Evolutionary conservation across 2,888 invertebrate species (phyloP).

Genomic region (Coenonympha glycerion): DNA sequence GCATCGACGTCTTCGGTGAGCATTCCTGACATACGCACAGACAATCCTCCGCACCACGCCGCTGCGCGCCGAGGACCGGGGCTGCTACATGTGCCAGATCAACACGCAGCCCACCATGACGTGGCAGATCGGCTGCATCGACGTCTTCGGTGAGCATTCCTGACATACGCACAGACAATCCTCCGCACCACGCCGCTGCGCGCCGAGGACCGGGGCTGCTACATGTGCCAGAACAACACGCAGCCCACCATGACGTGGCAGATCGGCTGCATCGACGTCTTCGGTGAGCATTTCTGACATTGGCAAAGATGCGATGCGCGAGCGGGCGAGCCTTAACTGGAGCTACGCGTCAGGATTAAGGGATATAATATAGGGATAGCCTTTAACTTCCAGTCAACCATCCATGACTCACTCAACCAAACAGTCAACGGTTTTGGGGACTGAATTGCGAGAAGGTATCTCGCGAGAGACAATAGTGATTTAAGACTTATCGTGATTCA

Average conservation of each 20-base stretch:
- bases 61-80: conserved; percentile 86
- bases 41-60: conserved; percentile 83
- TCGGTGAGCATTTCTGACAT: conserved; percentile 76
- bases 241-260: conserved; percentile 86
- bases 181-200: conserved; percentile 87
- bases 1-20: conserved; percentile 91
- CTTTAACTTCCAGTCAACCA: no score
- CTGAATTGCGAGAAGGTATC: no score
- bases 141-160: conserved; percentile 84
- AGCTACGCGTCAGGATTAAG: no score
- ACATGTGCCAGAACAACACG: conserved; percentile 95
- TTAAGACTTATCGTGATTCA: no score
- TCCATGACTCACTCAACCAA: no score
- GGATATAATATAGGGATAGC: no score
- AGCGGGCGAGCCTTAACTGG: no score
- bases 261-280: conserved; percentile 83
- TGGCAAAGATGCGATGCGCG: no score
- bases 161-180: not conserved
- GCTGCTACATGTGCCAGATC: conserved; percentile 95
- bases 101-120: conserved; percentile 89
- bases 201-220: conserved; percentile 89
- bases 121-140: conserved; percentile 81
- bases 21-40: not conserved
- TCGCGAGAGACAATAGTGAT: no score
- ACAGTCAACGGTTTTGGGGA: no score